Percentiles rank a stretch among this genome's conserved stretches.
Conservation (phyloP, 2,113 vertebrate species). For the Oreamnos americanus region DNA sequence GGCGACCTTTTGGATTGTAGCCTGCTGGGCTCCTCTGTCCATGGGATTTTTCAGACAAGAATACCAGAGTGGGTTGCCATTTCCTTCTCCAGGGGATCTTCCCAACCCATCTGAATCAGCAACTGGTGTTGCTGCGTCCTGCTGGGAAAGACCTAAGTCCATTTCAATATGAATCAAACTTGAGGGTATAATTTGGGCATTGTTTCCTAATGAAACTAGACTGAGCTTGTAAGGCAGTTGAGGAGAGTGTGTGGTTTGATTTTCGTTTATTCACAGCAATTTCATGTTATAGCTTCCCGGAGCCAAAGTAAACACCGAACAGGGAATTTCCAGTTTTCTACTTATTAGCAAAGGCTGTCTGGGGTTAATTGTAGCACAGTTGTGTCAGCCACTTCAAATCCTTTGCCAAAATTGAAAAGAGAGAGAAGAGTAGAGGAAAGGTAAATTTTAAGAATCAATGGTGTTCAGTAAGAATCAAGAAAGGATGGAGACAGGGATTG, state of each 20-base stretch:
- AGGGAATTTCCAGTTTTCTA: background rate
- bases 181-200: background rate
- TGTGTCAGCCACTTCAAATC: background rate
- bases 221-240: background rate
- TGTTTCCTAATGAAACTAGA: background rate
- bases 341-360: background rate
- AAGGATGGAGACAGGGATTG: background rate
- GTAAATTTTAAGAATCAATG: background rate
- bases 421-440: background rate
- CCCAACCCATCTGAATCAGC: background rate
- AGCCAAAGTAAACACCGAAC: background rate
- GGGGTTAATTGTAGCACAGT: background rate
- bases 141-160: background rate
- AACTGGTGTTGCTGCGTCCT: background rate
- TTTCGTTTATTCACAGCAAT: background rate
- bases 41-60: background rate
- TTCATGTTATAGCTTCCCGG: background rate
- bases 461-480: background rate
- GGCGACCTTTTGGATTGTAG: background rate
- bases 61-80: background rate
- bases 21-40: background rate
- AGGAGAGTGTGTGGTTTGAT: background rate
- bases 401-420: background rate
- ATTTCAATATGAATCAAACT: background rate
- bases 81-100: background rate